Evolutionary conservation across 2,797 vertebrate genomes (phyloP).

Genomic region (Poecile montanus): DNA sequence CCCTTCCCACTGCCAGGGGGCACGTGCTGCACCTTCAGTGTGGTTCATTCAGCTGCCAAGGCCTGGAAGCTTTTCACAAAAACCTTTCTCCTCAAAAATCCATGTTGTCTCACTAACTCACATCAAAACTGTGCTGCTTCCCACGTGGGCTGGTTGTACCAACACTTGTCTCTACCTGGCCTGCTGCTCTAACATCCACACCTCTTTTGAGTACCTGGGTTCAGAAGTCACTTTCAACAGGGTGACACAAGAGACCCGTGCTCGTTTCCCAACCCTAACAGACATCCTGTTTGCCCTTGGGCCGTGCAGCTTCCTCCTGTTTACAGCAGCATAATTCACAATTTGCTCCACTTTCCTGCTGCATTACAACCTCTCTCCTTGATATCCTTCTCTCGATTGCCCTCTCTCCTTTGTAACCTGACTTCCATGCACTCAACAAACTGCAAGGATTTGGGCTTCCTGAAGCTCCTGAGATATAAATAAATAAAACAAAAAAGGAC

Average conservation of each 20-base stretch:
- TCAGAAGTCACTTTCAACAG: background rate
- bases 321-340: background rate
- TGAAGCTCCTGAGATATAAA: background rate
- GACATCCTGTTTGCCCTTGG: constrained; percentile 53
- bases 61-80: background rate
- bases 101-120: background rate
- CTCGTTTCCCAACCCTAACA: constrained; percentile 28
- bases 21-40: background rate
- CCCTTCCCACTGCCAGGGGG: background rate
- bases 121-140: background rate
- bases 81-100: background rate
- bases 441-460: background rate
- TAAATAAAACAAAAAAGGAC: background rate
- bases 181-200: background rate
- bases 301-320: constrained; percentile 4
- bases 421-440: background rate
- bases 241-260: background rate
- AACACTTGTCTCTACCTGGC: background rate
- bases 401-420: background rate
- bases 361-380: background rate
- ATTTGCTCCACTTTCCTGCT: background rate
- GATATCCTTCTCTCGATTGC: background rate
- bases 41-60: background rate
- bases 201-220: background rate
- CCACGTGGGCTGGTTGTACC: background rate